phyloP scores from a whole-genome alignment of 2,888 invertebrate genomes.

The Auanema freiburgensis region DNA sequence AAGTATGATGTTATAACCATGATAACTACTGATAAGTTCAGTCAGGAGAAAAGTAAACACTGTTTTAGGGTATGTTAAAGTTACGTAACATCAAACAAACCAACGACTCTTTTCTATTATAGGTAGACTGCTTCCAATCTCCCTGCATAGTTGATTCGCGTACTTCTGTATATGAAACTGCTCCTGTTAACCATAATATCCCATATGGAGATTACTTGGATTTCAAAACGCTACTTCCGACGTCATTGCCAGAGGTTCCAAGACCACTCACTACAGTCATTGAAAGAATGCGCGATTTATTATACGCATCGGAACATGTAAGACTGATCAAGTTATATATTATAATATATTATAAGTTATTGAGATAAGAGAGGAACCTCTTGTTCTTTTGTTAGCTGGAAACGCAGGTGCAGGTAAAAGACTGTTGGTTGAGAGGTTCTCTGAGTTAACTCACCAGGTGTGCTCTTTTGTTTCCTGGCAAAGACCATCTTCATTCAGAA shows the following conservation, averaged over 20 bases:
- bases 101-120: neutral
- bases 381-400: constrained; percentile 35
- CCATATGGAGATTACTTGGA: constrained; percentile 18
- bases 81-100: neutral
- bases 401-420: constrained; percentile 42
- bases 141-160: constrained; percentile 26
- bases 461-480: neutral
- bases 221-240: constrained; percentile 11
- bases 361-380: constrained; percentile 14
- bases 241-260: neutral
- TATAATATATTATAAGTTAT: neutral
- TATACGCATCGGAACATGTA: constrained; percentile 14
- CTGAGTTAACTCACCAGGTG: constrained; percentile 28
- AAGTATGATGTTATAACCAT: constrained; percentile 35
- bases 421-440: constrained; percentile 28
- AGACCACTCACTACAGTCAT: constrained; percentile 9
- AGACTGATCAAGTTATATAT: neutral
- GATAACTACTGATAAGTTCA: constrained; percentile 20
- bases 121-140: constrained; percentile 22
- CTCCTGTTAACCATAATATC: constrained; percentile 11
- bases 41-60: constrained; percentile 13
- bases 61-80: constrained; percentile 25
- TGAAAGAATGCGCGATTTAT: constrained; percentile 22
- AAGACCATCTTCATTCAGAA: constrained; percentile 20
- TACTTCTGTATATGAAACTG: constrained; percentile 33